Evolutionary conservation across 2,888 invertebrate species (phyloP).

Genomic region (Eupithecia abbreviata): DNA sequence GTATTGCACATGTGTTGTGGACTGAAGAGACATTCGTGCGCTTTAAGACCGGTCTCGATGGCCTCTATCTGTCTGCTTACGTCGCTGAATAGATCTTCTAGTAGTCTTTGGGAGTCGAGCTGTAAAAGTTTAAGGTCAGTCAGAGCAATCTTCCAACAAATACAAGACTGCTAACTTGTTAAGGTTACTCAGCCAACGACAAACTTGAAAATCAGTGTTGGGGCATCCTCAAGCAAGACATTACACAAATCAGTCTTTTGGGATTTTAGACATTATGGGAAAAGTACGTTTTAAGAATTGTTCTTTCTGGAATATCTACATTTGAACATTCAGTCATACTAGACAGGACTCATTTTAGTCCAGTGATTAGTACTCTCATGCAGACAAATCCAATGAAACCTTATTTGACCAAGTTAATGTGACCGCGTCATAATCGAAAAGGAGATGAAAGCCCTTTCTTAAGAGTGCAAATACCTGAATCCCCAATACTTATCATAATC

Average conservation of each 20-base stretch:
- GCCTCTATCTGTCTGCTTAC: slow-evolving; percentile 89
- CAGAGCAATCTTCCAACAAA: background rate
- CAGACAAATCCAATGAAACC: background rate
- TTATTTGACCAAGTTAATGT: background rate
- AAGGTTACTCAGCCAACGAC: background rate
- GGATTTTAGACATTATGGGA: too few relatives aligned
- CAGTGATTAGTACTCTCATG: background rate
- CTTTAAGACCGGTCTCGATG: slow-evolving; percentile 88
- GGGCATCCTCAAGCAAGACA: too few relatives aligned
- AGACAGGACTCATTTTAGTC: background rate
- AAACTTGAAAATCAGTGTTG: too few relatives aligned
- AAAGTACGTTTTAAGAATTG: too few relatives aligned
- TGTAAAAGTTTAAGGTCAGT: slow-evolving; percentile 52
- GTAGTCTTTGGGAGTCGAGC: slow-evolving; percentile 87
- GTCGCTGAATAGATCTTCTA: slow-evolving; percentile 92
- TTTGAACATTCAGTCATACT: too few relatives aligned
- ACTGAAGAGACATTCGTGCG: slow-evolving; percentile 94
- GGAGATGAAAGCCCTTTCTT: background rate
- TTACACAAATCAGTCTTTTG: too few relatives aligned
- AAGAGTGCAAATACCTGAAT: background rate
- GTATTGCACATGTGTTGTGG: slow-evolving; percentile 94
- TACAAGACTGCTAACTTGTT: background rate
- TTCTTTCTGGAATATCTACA: too few relatives aligned
- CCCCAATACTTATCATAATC: background rate
- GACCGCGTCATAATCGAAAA: background rate